Evolutionary conservation across 1,140 invertebrate genomes (phyloP).

Genomic region (Drosophila subpulchrella): DNA sequence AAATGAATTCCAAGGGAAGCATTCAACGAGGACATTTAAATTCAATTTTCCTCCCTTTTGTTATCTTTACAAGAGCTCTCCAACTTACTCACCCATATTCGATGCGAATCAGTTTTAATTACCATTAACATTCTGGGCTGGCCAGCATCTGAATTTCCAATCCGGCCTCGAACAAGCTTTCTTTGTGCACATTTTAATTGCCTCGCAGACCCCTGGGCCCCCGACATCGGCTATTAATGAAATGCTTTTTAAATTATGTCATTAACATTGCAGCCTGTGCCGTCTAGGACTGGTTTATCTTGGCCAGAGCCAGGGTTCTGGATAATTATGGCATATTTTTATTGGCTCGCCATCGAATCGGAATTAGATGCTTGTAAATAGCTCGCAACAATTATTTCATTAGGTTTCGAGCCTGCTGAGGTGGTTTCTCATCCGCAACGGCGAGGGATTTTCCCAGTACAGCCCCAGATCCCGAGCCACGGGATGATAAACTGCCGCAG

Average conservation of each 20-base stretch:
- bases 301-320: conserved; percentile 22
- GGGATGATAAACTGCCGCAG: conserved; percentile 44
- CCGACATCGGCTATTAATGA: conserved; percentile 68
- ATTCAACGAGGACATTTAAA: neutral
- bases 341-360: conserved; percentile 66
- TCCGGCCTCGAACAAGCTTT: conserved; percentile 40
- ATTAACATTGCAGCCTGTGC: conserved; percentile 73
- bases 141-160: conserved; percentile 63
- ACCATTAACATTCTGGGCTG: conserved; percentile 50
- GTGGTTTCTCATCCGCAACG: conserved; percentile 1
- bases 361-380: conserved; percentile 79
- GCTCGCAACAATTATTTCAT: conserved; percentile 72
- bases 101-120: conserved; percentile 45
- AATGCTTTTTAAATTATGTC: conserved; percentile 79
- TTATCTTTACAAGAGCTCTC: neutral
- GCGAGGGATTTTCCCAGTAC: neutral
- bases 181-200: conserved; percentile 39
- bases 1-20: no score
- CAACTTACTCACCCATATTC: conserved; percentile 32
- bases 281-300: conserved; percentile 60
- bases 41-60: neutral
- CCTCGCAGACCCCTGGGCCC: conserved; percentile 20
- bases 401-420: conserved; percentile 26
- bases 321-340: conserved; percentile 78
- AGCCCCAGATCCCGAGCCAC: neutral